These are phyloP conservation scores for Aphelocoma coerulescens DNA, from an alignment of 2,113 vertebrate species.

Conservation along the genomic window DNA sequence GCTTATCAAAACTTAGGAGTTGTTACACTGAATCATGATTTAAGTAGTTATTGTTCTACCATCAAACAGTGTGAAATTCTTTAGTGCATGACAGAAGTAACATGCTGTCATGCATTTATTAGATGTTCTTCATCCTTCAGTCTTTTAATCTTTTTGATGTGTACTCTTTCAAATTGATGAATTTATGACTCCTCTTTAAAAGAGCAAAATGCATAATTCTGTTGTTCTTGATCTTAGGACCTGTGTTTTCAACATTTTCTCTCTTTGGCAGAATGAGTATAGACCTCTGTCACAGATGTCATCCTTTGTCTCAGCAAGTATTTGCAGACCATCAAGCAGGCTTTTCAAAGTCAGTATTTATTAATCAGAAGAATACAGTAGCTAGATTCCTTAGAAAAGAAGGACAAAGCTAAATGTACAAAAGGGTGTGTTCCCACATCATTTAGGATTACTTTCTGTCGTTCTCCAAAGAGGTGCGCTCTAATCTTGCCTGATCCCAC, in stretches of 20 bases:
- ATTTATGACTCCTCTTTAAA: background rate
- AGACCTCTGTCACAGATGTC: conserved; percentile 5
- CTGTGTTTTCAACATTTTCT: background rate
- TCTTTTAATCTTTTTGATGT: background rate
- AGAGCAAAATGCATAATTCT: background rate
- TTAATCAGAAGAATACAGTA: conserved; percentile 33
- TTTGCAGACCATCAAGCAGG: background rate
- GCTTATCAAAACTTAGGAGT: background rate
- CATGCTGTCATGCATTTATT: background rate
- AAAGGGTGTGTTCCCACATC: background rate
- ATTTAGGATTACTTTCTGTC: conserved; percentile 25
- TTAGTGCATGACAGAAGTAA: background rate
- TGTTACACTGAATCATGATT: background rate
- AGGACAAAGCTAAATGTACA: background rate
- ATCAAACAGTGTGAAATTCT: background rate
- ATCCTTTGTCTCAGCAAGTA: background rate
- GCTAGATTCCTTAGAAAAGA: background rate
- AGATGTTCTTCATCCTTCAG: background rate
- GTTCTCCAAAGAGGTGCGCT: background rate
- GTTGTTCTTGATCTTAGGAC: background rate
- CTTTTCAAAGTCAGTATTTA: conserved; percentile 31
- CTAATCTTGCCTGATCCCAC: background rate
- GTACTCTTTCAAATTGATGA: background rate
- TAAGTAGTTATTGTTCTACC: background rate
- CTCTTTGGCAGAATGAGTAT: background rate